Conservation (phyloP, 2,888 invertebrate species). For the Cerastis rubricosa region DNA sequence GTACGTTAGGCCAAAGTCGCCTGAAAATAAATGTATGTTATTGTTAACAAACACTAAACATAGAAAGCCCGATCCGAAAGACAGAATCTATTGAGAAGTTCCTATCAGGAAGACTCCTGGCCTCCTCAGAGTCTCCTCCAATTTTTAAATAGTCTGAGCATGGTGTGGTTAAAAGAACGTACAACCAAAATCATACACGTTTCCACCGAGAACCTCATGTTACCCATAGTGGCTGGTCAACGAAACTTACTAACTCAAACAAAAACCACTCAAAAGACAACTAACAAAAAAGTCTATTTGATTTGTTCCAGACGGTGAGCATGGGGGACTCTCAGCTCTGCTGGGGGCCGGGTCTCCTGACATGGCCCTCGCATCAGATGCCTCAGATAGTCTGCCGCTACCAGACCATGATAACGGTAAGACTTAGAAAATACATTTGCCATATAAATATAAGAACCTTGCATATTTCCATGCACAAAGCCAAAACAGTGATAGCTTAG, state of each 20-base stretch:
- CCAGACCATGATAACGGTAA: slow-evolving; percentile 88
- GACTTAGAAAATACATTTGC: background rate
- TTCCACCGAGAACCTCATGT: background rate
- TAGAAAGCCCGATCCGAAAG: background rate
- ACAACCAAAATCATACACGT: background rate
- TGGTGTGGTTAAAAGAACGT: background rate
- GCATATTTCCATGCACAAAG: background rate
- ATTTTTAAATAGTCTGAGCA: background rate
- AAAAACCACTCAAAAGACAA: slow-evolving; percentile 26
- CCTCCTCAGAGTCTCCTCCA: background rate
- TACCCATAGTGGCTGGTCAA: background rate
- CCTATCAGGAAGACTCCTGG: background rate
- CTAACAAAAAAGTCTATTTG: background rate
- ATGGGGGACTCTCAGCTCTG: slow-evolving; percentile 83
- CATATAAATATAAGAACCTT: background rate
- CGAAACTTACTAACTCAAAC: background rate
- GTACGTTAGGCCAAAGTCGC: too few species aligned
- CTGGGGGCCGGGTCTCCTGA: slow-evolving; percentile 86
- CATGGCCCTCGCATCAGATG: slow-evolving; percentile 85
- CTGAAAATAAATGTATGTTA: too few species aligned
- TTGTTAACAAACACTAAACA: background rate
- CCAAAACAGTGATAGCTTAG: too few species aligned
- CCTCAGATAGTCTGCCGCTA: slow-evolving; percentile 86
- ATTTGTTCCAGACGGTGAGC: slow-evolving; percentile 81
- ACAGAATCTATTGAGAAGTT: background rate